Conservation (phyloP, 2,113 vertebrate species). For the Spheniscus mendiculus region DNA sequence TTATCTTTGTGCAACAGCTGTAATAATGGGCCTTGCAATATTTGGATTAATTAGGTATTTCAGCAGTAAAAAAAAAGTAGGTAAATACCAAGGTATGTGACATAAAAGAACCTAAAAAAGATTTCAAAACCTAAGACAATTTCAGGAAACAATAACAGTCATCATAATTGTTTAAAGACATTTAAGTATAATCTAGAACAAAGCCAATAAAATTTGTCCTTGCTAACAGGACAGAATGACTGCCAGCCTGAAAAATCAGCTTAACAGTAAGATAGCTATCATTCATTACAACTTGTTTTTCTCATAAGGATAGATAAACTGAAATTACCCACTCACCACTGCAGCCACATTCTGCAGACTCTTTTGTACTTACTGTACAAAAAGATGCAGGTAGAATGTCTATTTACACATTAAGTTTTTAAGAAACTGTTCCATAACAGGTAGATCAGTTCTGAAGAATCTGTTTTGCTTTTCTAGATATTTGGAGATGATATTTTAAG, state of each 20-base stretch:
- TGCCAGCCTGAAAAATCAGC: neutral
- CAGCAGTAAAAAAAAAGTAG: neutral
- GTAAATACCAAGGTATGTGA: neutral
- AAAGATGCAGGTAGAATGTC: neutral
- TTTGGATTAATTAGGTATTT: neutral
- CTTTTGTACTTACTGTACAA: neutral
- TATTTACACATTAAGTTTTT: neutral
- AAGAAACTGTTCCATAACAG: neutral
- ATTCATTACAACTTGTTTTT: neutral
- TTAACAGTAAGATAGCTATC: neutral
- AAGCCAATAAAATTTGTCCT: neutral
- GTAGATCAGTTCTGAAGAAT: neutral
- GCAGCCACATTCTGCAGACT: neutral
- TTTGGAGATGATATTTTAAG: neutral
- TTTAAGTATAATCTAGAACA: neutral
- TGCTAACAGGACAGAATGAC: neutral
- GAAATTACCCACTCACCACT: neutral
- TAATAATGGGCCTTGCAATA: neutral
- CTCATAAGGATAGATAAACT: neutral
- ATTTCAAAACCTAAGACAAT: neutral
- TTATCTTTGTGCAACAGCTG: neutral
- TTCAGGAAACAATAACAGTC: neutral
- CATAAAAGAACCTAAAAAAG: neutral
- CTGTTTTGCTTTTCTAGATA: neutral
- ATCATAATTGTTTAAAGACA: neutral